Evolutionary conservation across 2,797 vertebrate genomes (phyloP).

Genomic region (Botia kubotai): DNA sequence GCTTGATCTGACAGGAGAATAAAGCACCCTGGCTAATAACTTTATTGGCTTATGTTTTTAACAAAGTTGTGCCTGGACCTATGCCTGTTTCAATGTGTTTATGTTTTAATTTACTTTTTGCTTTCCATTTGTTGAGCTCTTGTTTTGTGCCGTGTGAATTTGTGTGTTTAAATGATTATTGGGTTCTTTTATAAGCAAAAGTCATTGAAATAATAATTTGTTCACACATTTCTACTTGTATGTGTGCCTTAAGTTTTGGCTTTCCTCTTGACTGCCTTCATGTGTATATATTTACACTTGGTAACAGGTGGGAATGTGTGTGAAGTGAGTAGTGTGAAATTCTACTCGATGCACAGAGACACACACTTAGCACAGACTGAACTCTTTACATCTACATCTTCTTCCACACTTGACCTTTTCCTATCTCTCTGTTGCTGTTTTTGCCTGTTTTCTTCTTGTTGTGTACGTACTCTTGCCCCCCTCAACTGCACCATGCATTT

Average conservation of each 20-base stretch:
- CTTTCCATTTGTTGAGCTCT: neutral
- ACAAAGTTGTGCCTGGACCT: neutral
- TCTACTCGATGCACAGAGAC: conserved; percentile 68
- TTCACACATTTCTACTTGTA: conserved; percentile 11
- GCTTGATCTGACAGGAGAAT: conserved; percentile 14
- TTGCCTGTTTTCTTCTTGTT: neutral
- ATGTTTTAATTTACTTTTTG: neutral
- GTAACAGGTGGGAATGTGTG: conserved; percentile 84
- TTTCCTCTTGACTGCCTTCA: conserved; percentile 42
- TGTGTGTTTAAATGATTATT: too few relatives aligned
- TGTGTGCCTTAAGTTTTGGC: conserved; percentile 30
- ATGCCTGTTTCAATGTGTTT: too few relatives aligned
- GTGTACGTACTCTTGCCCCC: conserved; percentile 1
- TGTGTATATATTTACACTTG: conserved; percentile 80
- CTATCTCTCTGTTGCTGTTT: conserved; percentile 41
- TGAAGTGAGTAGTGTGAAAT: conserved; percentile 80
- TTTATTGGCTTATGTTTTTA: neutral
- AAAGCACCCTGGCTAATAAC: neutral
- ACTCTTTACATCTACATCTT: conserved; percentile 8
- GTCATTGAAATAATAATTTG: conserved; percentile 1
- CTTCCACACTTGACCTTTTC: conserved; percentile 36
- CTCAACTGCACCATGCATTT: conserved; percentile 11
- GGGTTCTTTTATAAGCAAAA: too few relatives aligned
- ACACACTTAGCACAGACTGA: conserved; percentile 39
- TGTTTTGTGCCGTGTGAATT: too few relatives aligned